Conservation (phyloP, 2,888 invertebrate genomes). For the Agrochola litura region DNA sequence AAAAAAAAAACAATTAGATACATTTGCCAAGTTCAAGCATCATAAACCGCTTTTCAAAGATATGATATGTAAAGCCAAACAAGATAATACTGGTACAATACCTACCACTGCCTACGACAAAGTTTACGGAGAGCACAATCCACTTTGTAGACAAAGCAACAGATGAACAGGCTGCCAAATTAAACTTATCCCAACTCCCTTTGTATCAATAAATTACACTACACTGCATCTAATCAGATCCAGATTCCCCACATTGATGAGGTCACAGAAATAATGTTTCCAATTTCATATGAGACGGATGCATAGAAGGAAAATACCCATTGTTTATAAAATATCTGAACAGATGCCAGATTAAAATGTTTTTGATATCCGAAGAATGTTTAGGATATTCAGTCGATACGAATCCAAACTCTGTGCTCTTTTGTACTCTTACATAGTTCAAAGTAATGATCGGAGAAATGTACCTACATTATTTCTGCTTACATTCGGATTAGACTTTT, state of each 20-base stretch:
- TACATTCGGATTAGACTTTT: not conserved
- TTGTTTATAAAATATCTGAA: conserved; percentile 38
- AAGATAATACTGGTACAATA: conserved; percentile 13
- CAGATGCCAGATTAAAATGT: conserved; percentile 18
- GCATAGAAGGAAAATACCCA: conserved; percentile 1
- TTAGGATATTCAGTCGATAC: conserved; percentile 13
- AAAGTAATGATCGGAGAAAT: conserved; percentile 19
- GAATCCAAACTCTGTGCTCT: not conserved
- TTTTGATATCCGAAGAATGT: conserved; percentile 40
- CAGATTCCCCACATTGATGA: conserved; percentile 8
- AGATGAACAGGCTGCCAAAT: conserved; percentile 38
- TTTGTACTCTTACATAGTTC: not conserved
- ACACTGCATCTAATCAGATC: not conserved
- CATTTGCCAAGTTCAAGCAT: not conserved
- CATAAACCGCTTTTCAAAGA: not conserved
- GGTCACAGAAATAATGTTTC: conserved; percentile 6
- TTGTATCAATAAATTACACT: conserved; percentile 16
- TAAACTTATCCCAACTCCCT: conserved; percentile 33
- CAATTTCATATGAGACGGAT: conserved; percentile 14
- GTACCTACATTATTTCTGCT: not conserved
- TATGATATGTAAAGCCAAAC: not conserved
- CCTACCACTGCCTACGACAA: not conserved
- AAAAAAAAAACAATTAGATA: not conserved
- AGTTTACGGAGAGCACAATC: conserved; percentile 40
- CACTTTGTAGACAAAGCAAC: conserved; percentile 39